These are phyloP conservation scores for Drosophila nigritarsus DNA, from an alignment of 2,888 invertebrate genomes.

Conservation along the genomic window DNA sequence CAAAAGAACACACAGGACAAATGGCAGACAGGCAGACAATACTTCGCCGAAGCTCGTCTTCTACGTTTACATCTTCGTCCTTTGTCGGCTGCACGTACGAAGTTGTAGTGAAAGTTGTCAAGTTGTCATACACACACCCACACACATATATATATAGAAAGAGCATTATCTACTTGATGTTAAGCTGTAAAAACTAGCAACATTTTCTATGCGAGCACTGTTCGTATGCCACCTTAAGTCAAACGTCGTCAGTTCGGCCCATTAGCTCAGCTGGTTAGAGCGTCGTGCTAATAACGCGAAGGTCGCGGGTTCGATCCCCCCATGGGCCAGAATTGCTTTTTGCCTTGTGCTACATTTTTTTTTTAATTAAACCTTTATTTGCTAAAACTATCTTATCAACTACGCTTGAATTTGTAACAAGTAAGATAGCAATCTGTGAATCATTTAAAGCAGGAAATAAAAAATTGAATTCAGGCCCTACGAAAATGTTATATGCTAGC, in stretches of 20 bases:
- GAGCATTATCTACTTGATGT: constrained; percentile 7
- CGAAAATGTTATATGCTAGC: background rate
- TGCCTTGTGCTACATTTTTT: background rate
- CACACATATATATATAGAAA: background rate
- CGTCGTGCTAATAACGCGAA: constrained; percentile 79
- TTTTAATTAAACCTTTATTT: constrained; percentile 3
- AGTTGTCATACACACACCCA: constrained; percentile 6
- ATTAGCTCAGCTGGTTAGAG: constrained; percentile 80
- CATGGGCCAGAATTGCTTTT: constrained; percentile 58
- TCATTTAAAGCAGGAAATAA: constrained; percentile 11
- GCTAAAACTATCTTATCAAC: constrained; percentile 1
- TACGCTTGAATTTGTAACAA: background rate
- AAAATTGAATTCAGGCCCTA: background rate
- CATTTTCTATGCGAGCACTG: background rate
- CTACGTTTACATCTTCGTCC: constrained; percentile 37
- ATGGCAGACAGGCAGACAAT: constrained; percentile 16
- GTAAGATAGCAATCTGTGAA: constrained; percentile 13
- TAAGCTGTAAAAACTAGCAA: constrained; percentile 13
- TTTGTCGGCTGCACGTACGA: constrained; percentile 44
- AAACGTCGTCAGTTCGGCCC: constrained; percentile 23
- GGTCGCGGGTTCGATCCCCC: constrained; percentile 78
- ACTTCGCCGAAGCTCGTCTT: constrained; percentile 25
- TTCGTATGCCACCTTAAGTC: background rate
- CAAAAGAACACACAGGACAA: constrained; percentile 33
- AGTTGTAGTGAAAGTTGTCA: constrained; percentile 40